Evolutionary conservation across 2,888 invertebrate genomes (phyloP), one percentile per base, ranked within the genome.

Genomic region (Drosophila pegasa): DNA sequence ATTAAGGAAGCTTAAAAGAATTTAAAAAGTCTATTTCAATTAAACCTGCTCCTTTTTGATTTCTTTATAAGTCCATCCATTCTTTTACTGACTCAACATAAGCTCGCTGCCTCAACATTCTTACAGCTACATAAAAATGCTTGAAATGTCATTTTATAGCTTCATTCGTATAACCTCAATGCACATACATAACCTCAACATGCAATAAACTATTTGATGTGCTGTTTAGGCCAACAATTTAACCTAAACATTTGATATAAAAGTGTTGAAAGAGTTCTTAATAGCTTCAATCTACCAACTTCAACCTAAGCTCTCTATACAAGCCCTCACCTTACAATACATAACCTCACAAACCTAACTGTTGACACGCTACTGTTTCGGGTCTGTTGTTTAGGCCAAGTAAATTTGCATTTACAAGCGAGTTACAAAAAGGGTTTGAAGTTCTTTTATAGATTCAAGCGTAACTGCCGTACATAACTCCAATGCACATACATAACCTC

Each of bases 101-200:
- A 38, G 10, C 20, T 60, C 14, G 27, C 35, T n/a, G 14, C 22
- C 31, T 18, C 14, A 25, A 12, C 8, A 40, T 14, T 12, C 1
- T 20, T 14, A 22, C 3, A 22, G n/a, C 1, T n/a, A 0, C 9
- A n/a, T 43, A 9, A 0, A n/a, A 9, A 27, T 14, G 9, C 2
- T 7, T 12, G 1, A 3, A 25, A 43, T 6, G 1, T n/a, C 9
- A 18, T 29, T 47, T 47, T 20, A 48, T 48, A 20, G 47, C 20
- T 8, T 9, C 8, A 31, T 18, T 29, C 10, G 3, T 22, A 35
- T 25, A 51, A 35, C 35, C 25, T 50, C 12, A 60, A 35, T n/a
- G 6, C 9, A 2, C 22, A 12, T 12, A 35, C 20, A 43, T 35
- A 43, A 27, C 25, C 58, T 41, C 41, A 60, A 58, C 20, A 48